Base-by-base conservation (phyloP, 2,888 invertebrate species). In the Teinopalpus imperialis region DNA sequence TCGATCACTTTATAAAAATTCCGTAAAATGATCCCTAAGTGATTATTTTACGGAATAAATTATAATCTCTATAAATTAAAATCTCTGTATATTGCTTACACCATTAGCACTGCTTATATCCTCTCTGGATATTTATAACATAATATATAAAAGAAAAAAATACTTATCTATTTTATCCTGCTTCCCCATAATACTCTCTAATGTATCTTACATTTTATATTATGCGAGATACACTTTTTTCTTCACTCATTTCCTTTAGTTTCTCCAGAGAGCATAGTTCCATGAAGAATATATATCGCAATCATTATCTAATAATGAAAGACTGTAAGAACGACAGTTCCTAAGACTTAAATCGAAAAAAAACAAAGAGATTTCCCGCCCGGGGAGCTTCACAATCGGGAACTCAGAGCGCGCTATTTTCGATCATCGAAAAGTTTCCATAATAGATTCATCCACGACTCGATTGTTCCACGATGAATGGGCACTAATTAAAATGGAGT, bases 401-500 rank as follows among this genome's bases (percentile, higher is more conserved):
- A 83, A 83, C 76, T 83, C 80, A 72, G 78, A 80, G 82, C 81
- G 83, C 77, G 83, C 81, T 82, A 82, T 81, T 81, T 83, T 82
- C 76, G 80, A 80, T 81, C 81, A 87, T 87, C 85, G 82, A 87
- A 87, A 87, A 87, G 83, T 86, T 87, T 72, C 63, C 69, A 85
- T 87, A 88, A 88, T 87, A 80, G 86, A 86, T 87, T 83, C 76
- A 83, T 83, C 79, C 75, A 76, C 76, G 74, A 81, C 78, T 77
- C 85, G 71, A 88, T 87, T 86, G 88, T 87, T 85, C 85, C 62
- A 69, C 81, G 77, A 86, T 88, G 86, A 89, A 89, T 88, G 86
- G 87, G 82, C 74, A 82, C 87, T 89, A 89, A 89, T 89, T 89
- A 89, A 88, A 89, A 89, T 78, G 82, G 83, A 87, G 86, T 87